These are phyloP conservation scores for Hiodon tergisus DNA, from an alignment of 2,113 vertebrate genomes.

Conservation along the genomic window DNA sequence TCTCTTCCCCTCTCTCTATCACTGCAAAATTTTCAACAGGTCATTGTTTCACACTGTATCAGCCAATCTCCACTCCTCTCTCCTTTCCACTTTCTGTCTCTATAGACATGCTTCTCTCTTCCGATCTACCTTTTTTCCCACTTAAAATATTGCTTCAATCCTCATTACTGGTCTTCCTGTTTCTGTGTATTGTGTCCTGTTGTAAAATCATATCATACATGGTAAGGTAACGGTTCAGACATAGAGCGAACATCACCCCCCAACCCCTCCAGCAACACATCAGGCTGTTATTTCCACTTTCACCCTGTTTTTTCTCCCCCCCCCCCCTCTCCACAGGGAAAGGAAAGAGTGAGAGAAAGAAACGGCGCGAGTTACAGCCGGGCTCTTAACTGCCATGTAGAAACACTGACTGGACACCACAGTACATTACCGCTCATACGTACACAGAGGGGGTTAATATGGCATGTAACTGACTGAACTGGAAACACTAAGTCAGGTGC, in stretches of 20 bases:
- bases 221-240: neutral
- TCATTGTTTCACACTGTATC: conserved; percentile 63
- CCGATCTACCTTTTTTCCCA: conserved; percentile 1
- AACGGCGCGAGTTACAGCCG: conserved; percentile 58
- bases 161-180: too few species aligned
- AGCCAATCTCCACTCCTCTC: conserved; percentile 47
- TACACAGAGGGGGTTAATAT: conserved; percentile 34
- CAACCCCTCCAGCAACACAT: conserved; percentile 24
- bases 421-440: conserved; percentile 40
- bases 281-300: conserved; percentile 64
- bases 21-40: conserved; percentile 54
- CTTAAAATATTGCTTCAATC: neutral
- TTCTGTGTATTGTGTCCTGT: neutral
- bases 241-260: conserved; percentile 5
- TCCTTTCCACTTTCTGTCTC: conserved; percentile 28
- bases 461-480: conserved; percentile 43
- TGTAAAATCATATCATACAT: neutral
- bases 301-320: conserved; percentile 47
- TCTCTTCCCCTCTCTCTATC: conserved; percentile 55
- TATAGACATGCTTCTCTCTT: conserved; percentile 25
- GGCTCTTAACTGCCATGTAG: conserved; percentile 59
- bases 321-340: conserved; percentile 56
- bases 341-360: conserved; percentile 67
- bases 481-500: conserved; percentile 67
- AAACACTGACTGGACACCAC: conserved; percentile 49